Conservation (phyloP, 1,140 invertebrate genomes). For the Bombus sibiricus region DNA sequence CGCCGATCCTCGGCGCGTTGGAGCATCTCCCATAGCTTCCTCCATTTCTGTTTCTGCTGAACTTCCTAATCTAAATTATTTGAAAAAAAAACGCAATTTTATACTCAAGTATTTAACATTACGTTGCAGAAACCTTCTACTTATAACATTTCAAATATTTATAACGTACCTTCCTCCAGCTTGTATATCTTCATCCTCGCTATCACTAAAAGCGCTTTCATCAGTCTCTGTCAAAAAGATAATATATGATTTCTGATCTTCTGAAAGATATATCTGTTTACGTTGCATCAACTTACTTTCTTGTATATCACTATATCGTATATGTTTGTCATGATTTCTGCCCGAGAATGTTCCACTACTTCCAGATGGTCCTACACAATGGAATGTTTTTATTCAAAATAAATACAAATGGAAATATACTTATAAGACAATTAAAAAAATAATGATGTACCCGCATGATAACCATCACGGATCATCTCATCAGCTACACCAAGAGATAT, state of each 20-base stretch:
- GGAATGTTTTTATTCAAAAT: background rate
- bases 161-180: conserved; percentile 68
- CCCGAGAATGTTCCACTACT: conserved; percentile 66
- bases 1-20: conserved; percentile 65
- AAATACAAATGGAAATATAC: background rate
- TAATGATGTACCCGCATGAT: conserved; percentile 71
- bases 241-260: conserved; percentile 29
- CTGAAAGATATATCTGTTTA: conserved; percentile 13
- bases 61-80: conserved; percentile 67
- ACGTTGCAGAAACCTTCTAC: background rate
- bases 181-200: conserved; percentile 79
- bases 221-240: conserved; percentile 72
- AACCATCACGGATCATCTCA: conserved; percentile 80
- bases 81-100: background rate
- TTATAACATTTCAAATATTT: background rate
- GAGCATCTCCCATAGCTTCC: conserved; percentile 72
- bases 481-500: conserved; percentile 83
- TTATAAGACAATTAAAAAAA: background rate
- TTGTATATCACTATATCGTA: conserved; percentile 64
- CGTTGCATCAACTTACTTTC: conserved; percentile 71
- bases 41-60: conserved; percentile 77
- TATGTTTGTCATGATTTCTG: conserved; percentile 65
- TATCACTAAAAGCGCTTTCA: conserved; percentile 79
- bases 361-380: conserved; percentile 67
- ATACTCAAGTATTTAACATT: background rate